phyloP scores from a whole-genome alignment of 2,113 vertebrate species.

The Bos javanicus region DNA sequence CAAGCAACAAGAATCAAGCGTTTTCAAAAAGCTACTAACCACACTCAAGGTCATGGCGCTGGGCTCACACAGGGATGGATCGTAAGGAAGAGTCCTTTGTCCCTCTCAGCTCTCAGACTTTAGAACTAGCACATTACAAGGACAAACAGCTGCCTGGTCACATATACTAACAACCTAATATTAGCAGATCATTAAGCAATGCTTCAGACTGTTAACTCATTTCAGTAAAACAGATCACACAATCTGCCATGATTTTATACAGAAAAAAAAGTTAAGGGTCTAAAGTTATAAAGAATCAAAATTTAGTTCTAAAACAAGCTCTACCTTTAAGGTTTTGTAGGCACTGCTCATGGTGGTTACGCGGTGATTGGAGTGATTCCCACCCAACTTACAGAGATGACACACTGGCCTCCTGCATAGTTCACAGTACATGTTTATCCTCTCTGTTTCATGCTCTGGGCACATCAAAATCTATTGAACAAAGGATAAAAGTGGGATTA shows the following conservation, averaged over 20 bases:
- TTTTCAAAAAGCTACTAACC: background rate
- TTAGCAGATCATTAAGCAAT: background rate
- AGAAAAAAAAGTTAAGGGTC: background rate
- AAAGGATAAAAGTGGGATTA: background rate
- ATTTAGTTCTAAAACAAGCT: background rate
- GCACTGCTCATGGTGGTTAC: slow-evolving; percentile 96
- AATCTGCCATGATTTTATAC: background rate
- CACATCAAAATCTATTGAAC: slow-evolving; percentile 93
- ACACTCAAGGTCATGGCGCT: background rate
- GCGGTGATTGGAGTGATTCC: slow-evolving; percentile 93
- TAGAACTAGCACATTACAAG: background rate
- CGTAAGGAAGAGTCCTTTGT: background rate
- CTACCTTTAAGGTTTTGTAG: slow-evolving; percentile 98
- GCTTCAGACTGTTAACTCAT: background rate
- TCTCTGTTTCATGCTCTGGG: slow-evolving; percentile 97
- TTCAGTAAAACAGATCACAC: background rate
- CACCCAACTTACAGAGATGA: slow-evolving; percentile 96
- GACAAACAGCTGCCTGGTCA: background rate
- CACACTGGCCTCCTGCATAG: slow-evolving; percentile 96
- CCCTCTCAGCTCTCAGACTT: background rate
- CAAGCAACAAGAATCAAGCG: background rate
- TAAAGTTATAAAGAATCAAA: background rate
- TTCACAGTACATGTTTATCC: slow-evolving; percentile 99
- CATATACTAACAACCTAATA: background rate
- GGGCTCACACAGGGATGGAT: background rate